phyloP scores from a whole-genome alignment of 2,113 vertebrate genomes.

The Herpetotheres cachinnans region DNA sequence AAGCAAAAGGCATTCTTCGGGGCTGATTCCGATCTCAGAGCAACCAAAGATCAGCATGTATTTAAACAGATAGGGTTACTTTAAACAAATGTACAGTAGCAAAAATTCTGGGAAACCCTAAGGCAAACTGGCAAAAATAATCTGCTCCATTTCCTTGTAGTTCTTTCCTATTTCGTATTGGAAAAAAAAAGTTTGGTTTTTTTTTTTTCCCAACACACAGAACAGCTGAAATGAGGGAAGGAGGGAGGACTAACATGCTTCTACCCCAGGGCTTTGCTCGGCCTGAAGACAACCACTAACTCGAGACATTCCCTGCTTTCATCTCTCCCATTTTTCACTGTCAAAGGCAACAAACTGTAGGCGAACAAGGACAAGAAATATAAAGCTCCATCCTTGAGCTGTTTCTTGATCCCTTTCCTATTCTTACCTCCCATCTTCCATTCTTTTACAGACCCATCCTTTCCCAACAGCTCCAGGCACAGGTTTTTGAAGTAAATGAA shows the following conservation, averaged over 20 bases:
- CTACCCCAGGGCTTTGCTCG: neutral
- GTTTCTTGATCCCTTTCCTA: neutral
- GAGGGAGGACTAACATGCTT: neutral
- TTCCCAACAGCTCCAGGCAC: neutral
- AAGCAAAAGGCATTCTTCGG: conserved; percentile 24
- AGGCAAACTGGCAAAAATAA: conserved; percentile 60
- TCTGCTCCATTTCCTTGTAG: conserved; percentile 15
- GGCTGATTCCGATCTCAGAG: conserved; percentile 55
- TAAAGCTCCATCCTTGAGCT: neutral
- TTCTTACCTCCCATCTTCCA: neutral
- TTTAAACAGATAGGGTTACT: conserved; percentile 65
- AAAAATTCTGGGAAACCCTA: conserved; percentile 63
- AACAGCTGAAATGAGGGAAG: neutral
- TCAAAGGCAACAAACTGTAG: neutral
- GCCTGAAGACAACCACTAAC: neutral
- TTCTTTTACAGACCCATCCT: neutral
- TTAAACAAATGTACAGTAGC: conserved; percentile 69
- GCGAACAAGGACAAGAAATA: neutral
- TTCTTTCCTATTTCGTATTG: conserved; percentile 18
- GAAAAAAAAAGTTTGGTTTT: neutral
- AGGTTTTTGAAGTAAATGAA: conserved; percentile 6
- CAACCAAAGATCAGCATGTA: conserved; percentile 63
- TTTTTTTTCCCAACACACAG: neutral
- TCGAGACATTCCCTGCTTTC: conserved; percentile 16
- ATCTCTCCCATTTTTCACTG: conserved; percentile 28